phyloP scores from a whole-genome alignment of 2,113 vertebrate species.

The Emydocephalus ijimae region DNA sequence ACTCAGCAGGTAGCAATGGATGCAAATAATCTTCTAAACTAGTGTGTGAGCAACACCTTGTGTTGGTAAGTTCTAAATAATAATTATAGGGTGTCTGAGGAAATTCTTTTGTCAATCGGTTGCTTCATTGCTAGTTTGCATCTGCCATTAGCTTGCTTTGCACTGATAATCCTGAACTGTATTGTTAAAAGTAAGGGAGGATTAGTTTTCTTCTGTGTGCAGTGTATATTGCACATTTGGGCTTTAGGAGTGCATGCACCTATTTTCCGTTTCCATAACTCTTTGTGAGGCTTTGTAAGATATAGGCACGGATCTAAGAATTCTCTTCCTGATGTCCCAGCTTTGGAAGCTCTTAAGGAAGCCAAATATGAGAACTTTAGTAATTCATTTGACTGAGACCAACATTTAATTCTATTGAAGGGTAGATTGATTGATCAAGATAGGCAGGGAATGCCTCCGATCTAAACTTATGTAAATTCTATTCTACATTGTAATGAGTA shows the following conservation, averaged over 20 bases:
- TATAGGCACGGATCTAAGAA: background rate
- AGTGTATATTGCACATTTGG: background rate
- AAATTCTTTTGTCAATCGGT: background rate
- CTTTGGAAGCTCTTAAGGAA: background rate
- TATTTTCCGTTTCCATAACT: background rate
- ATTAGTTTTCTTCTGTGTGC: background rate
- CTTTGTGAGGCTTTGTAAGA: background rate
- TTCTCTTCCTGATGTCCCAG: background rate
- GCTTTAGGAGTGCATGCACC: background rate
- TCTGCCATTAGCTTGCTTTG: background rate
- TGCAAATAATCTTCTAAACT: background rate
- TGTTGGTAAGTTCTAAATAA: background rate
- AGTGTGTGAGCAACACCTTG: background rate
- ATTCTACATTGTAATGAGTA: background rate
- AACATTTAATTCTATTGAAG: background rate
- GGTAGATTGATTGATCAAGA: background rate
- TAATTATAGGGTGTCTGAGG: background rate
- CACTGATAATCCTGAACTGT: background rate
- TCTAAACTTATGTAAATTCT: background rate
- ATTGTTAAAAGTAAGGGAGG: background rate
- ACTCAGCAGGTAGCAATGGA: background rate
- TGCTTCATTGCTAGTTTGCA: background rate
- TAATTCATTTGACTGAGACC: background rate
- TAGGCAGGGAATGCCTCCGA: background rate
- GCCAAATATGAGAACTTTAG: background rate